Evolutionary conservation across 2,888 invertebrate genomes (phyloP).

Genomic region (Chymomyza amoena): DNA sequence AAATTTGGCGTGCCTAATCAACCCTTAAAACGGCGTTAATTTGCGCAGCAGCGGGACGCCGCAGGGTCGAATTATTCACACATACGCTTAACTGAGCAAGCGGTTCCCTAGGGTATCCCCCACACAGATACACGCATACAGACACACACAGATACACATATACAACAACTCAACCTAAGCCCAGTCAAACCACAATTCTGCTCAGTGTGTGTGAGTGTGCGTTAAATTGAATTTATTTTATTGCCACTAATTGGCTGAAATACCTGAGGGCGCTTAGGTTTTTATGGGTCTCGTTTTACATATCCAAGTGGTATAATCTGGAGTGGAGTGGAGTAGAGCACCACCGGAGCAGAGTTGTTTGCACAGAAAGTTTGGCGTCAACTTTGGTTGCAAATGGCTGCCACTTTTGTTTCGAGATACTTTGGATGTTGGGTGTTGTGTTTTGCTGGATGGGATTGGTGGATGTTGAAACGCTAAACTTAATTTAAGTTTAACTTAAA

Average conservation of each 20-base stretch:
- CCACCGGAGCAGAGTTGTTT: constrained; percentile 18
- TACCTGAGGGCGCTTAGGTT: constrained; percentile 67
- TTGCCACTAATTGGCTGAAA: constrained; percentile 76
- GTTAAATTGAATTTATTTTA: constrained; percentile 77
- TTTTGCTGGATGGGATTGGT: neutral
- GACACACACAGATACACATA: neutral
- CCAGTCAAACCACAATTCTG: constrained; percentile 6
- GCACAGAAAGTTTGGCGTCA: neutral
- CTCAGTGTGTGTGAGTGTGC: constrained; percentile 46
- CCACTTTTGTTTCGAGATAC: neutral
- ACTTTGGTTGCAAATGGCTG: neutral
- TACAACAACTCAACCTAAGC: neutral
- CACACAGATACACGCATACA: neutral
- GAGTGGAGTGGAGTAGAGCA: neutral
- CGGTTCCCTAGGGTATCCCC: constrained; percentile 25
- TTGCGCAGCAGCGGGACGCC: constrained; percentile 54
- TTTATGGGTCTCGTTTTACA: constrained; percentile 6
- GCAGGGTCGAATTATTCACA: constrained; percentile 71
- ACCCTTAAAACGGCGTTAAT: constrained; percentile 76
- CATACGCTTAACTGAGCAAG: constrained; percentile 62
- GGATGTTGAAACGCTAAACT: neutral
- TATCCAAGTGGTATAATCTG: neutral
- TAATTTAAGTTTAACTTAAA: neutral
- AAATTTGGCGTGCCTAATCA: constrained; percentile 73
- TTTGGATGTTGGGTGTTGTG: neutral